phyloP scores from a whole-genome alignment of 2,113 vertebrate species.

The Plecotus auritus region DNA sequence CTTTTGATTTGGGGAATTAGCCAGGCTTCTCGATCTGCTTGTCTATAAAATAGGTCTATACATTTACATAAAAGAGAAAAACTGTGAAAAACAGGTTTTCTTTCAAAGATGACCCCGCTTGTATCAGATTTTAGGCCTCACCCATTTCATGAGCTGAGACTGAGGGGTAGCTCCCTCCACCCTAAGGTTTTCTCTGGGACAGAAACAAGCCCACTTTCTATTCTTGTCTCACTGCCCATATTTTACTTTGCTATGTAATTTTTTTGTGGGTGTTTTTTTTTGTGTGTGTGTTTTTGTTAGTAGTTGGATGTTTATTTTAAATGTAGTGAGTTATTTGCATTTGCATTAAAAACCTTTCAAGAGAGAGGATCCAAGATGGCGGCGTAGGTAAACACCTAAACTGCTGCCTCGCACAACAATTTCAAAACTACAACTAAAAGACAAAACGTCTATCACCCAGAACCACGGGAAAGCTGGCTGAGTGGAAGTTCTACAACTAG shows the following conservation, averaged over 20 bases:
- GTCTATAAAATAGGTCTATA: background rate
- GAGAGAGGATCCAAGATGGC: too few species aligned
- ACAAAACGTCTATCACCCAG: too few species aligned
- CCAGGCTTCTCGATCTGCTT: background rate
- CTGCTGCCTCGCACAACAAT: too few species aligned
- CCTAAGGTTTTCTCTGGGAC: background rate
- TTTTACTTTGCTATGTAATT: background rate
- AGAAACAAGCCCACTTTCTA: background rate
- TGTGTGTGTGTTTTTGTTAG: background rate
- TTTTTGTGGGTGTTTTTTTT: background rate
- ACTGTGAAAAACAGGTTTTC: background rate
- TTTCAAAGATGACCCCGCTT: background rate
- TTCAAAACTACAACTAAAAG: too few species aligned
- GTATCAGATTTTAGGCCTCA: background rate
- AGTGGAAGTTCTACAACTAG: too few species aligned
- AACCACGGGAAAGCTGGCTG: too few species aligned
- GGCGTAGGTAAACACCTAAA: too few species aligned
- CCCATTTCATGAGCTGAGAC: background rate
- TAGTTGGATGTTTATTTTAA: background rate
- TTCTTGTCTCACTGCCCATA: background rate
- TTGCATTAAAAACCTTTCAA: too few species aligned
- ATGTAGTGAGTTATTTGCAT: background rate
- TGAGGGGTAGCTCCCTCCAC: background rate
- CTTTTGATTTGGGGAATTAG: constrained; percentile 1
- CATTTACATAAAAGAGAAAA: constrained; percentile 25